phyloP scores from a whole-genome alignment of 2,888 invertebrate species.

The Allolobophora icterica region DNA sequence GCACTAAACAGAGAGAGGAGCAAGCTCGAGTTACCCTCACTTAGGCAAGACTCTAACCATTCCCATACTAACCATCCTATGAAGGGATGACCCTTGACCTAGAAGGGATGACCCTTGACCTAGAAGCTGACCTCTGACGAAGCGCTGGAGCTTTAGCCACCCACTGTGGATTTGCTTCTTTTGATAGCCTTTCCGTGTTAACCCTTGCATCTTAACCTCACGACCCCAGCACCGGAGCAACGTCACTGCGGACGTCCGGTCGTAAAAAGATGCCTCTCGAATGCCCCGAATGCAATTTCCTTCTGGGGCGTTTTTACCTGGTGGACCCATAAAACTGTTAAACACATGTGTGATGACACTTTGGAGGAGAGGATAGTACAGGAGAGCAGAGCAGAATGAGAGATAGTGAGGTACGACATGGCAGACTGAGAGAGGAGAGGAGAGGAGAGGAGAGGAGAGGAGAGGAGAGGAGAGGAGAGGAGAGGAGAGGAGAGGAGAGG shows the following conservation, averaged over 20 bases:
- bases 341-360: not conserved
- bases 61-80: not conserved
- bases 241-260: not conserved
- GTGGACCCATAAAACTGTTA: not conserved
- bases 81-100: not conserved
- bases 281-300: slow-evolving; percentile 14
- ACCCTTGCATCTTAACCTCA: not conserved
- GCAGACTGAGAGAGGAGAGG: not conserved
- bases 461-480: not conserved
- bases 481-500: not conserved
- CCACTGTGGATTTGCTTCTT: not conserved
- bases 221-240: not conserved
- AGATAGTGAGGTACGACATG: too few relatives aligned
- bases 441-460: not conserved
- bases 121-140: not conserved
- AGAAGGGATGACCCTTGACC: not conserved
- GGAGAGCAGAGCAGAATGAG: too few relatives aligned
- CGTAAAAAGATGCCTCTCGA: not conserved
- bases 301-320: not conserved
- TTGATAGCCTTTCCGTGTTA: not conserved
- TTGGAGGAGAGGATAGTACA: not conserved
- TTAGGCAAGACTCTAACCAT: not conserved
- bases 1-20: not conserved
- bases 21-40: slow-evolving; percentile 1
- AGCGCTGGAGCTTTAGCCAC: not conserved